Evolutionary conservation across 2,113 vertebrate species (phyloP).

Genomic region (Scartelaos histophorus): DNA sequence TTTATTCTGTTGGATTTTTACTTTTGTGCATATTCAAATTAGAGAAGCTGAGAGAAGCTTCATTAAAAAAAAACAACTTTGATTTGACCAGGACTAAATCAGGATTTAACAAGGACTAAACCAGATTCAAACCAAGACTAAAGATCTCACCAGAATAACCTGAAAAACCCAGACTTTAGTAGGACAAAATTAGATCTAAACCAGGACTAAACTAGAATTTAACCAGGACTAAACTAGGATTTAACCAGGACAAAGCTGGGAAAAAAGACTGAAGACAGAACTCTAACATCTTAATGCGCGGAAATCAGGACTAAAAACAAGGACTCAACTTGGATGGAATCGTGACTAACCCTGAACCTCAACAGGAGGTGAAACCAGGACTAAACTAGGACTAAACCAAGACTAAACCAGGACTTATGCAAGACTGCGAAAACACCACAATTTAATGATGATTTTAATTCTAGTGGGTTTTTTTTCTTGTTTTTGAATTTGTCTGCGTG

Average conservation of each 20-base stretch:
- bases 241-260: background rate
- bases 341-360: background rate
- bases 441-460: no score
- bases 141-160: background rate
- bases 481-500: no score
- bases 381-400: background rate
- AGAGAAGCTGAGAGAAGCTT: no score
- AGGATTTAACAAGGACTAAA: background rate
- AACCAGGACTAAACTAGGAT: background rate
- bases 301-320: background rate
- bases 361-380: background rate
- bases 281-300: background rate
- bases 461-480: no score
- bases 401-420: background rate
- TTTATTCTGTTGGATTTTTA: no score
- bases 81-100: background rate
- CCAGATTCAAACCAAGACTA: background rate
- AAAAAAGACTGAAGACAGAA: no score
- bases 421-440: background rate
- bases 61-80: no score
- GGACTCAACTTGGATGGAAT: background rate
- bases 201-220: background rate
- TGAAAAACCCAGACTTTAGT: background rate
- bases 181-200: background rate
- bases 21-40: background rate